These are phyloP conservation scores for Zootermopsis nevadensis DNA, from an alignment of 2,888 invertebrate genomes.

Conservation along the genomic window DNA sequence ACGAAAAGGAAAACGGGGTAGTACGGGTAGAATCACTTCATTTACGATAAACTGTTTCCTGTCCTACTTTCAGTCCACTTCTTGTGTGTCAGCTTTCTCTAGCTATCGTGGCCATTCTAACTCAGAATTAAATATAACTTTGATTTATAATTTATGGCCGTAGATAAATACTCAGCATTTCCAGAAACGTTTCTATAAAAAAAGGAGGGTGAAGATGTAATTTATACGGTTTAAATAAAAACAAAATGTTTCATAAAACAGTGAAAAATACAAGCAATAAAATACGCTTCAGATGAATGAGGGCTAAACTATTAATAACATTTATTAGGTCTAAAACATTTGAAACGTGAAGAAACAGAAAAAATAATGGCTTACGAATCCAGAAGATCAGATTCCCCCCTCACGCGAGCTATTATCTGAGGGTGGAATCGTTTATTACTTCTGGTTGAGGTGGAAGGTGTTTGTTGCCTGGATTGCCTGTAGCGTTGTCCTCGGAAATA, in stretches of 20 bases:
- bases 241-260: not conserved
- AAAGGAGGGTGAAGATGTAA: no score
- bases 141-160: no score
- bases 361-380: not conserved
- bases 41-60: no score
- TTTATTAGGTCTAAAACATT: constrained; percentile 14
- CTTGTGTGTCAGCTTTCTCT: no score
- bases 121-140: no score
- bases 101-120: no score
- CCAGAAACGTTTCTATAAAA: no score
- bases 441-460: not conserved
- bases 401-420: not conserved
- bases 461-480: not conserved
- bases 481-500: not conserved
- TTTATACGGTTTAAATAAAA: no score
- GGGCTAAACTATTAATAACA: not conserved
- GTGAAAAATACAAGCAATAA: not conserved
- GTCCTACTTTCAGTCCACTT: no score
- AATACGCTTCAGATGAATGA: not conserved
- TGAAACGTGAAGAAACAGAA: not conserved
- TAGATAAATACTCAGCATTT: no score
- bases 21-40: no score
- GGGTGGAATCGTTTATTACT: not conserved
- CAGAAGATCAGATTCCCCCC: not conserved
- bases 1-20: no score